A percentile compares a stretch with the other conserved stretches of the same genome.
These are phyloP conservation scores for Salvator merianae DNA, from an alignment of 2,113 vertebrate genomes.

Conservation along the genomic window DNA sequence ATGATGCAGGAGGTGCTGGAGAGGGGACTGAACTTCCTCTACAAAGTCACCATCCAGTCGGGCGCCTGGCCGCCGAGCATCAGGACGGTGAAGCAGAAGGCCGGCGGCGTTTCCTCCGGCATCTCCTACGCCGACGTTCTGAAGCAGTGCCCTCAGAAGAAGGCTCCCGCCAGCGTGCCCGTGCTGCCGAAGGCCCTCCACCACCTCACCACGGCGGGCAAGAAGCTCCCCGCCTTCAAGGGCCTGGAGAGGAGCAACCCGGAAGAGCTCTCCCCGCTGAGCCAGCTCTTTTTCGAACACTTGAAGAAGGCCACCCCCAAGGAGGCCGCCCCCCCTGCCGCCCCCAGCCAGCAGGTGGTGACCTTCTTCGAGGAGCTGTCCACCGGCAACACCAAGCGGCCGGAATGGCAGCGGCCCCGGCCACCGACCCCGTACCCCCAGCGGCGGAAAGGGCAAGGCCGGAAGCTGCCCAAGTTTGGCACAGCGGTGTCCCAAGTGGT, in stretches of 20 bases:
- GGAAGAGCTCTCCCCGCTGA: not conserved
- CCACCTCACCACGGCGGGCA: not conserved
- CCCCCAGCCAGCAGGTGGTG: not conserved
- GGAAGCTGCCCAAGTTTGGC: not conserved
- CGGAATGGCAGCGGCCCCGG: slow-evolving; percentile 6
- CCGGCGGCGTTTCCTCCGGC: not conserved
- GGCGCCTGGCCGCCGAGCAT: slow-evolving; percentile 12
- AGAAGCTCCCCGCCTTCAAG: not conserved
- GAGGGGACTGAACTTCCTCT: slow-evolving; percentile 25
- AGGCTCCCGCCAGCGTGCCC: not conserved
- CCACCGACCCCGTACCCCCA: not conserved
- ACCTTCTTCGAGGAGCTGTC: slow-evolving; percentile 27
- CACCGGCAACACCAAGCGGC: not conserved
- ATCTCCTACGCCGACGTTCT: slow-evolving; percentile 17
- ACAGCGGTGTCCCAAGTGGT: not conserved
- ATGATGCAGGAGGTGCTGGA: slow-evolving; percentile 32
- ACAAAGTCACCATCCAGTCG: slow-evolving; percentile 34
- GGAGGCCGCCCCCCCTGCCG: not conserved
- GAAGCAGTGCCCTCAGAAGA: slow-evolving; percentile 28
- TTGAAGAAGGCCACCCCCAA: slow-evolving; percentile 11
- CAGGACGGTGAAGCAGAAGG: not conserved
- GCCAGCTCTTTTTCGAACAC: slow-evolving; percentile 13
- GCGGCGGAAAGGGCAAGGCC: slow-evolving; percentile 15
- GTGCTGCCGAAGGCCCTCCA: not conserved
- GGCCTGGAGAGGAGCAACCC: not conserved